Conservation (phyloP, 2,113 vertebrate genomes). For the Xenopus laevis region DNA sequence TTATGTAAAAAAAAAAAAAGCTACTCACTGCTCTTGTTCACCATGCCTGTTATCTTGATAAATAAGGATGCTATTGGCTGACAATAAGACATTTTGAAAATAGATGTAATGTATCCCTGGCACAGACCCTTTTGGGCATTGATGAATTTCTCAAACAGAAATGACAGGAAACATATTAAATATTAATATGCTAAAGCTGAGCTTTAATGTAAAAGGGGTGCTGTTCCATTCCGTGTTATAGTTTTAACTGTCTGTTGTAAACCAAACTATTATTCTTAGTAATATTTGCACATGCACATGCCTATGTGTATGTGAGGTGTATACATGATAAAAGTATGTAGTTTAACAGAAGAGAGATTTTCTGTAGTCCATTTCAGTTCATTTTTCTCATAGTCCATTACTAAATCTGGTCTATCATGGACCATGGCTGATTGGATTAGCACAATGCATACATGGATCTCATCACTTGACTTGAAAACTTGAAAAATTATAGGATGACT, state of each 20-base stretch:
- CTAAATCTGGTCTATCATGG: too few species aligned
- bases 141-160: slow-evolving; percentile 91
- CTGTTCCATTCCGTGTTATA: slow-evolving; percentile 13
- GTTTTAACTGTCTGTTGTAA: background rate
- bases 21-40: slow-evolving; percentile 80
- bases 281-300: too few species aligned
- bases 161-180: slow-evolving; percentile 88
- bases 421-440: too few species aligned
- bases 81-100: slow-evolving; percentile 99
- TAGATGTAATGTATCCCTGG: slow-evolving; percentile 98
- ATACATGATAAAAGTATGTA: too few species aligned
- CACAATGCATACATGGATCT: too few species aligned
- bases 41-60: slow-evolving; percentile 97
- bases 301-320: too few species aligned
- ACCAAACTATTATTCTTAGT: background rate
- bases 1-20: slow-evolving; percentile 66
- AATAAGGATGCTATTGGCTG: slow-evolving; percentile 97
- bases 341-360: too few species aligned
- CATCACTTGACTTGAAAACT: too few species aligned
- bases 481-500: too few species aligned
- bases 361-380: too few species aligned
- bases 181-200: slow-evolving; percentile 80
- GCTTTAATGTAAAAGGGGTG: slow-evolving; percentile 3
- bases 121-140: slow-evolving; percentile 89
- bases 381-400: too few species aligned